Conservation (phyloP, 2,797 vertebrate species). For the Craterocephalus amniculus region DNA sequence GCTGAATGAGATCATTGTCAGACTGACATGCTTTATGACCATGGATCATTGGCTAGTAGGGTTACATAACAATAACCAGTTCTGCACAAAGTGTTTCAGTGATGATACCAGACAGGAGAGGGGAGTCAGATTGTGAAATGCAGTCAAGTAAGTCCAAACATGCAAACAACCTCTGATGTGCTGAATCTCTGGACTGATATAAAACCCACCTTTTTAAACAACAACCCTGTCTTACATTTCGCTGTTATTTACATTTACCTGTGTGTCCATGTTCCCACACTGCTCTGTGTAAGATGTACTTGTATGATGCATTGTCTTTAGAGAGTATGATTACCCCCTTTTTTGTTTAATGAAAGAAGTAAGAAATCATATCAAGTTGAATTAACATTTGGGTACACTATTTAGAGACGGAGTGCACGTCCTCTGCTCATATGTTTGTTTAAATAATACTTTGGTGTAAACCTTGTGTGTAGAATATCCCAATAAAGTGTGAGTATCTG, state of each 20-base stretch:
- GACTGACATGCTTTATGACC: constrained; percentile 52
- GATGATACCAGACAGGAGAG: constrained; percentile 61
- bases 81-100: constrained; percentile 52
- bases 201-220: background rate
- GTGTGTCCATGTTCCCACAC: too few species aligned
- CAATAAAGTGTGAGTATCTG: too few species aligned
- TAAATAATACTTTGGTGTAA: background rate
- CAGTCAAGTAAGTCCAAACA: constrained; percentile 25
- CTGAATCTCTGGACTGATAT: constrained; percentile 17
- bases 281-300: background rate
- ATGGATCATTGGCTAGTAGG: constrained; percentile 46
- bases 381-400: background rate
- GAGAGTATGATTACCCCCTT: background rate
- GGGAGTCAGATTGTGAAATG: constrained; percentile 62
- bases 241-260: background rate
- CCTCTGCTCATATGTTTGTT: background rate
- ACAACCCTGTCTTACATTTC: background rate
- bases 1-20: constrained; percentile 40
- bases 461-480: background rate
- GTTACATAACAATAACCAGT: constrained; percentile 59
- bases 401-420: background rate
- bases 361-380: background rate
- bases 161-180: constrained; percentile 37
- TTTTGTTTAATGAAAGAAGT: background rate
- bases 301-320: too few species aligned